These are phyloP conservation scores for Saturnia pavonia DNA, from an alignment of 2,888 invertebrate genomes.

Conservation along the genomic window DNA sequence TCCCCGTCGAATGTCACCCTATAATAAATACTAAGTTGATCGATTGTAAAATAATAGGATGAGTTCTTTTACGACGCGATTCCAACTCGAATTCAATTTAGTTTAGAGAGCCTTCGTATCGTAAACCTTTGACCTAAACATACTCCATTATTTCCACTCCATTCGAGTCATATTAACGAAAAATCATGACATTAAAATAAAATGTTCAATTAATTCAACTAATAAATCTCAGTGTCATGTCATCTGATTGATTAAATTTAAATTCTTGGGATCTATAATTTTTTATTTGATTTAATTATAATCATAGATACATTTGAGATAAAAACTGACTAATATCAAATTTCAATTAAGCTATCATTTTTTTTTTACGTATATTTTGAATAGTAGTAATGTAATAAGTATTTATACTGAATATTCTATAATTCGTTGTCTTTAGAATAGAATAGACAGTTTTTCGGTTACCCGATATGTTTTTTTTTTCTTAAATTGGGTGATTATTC, in stretches of 20 bases:
- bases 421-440: neutral
- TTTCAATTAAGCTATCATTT: conserved; percentile 3
- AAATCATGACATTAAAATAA: conserved; percentile 39
- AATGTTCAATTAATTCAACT: neutral
- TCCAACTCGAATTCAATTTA: conserved; percentile 75
- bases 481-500: too few relatives aligned
- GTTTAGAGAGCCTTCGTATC: conserved; percentile 58
- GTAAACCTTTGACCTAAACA: conserved; percentile 73
- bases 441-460: neutral
- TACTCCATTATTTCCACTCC: conserved; percentile 45
- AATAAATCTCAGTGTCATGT: neutral
- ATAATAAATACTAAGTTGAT: conserved; percentile 39
- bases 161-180: conserved; percentile 47
- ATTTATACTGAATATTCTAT: neutral
- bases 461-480: neutral
- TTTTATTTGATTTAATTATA: conserved; percentile 2
- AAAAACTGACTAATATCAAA: conserved; percentile 2
- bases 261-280: neutral
- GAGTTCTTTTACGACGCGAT: conserved; percentile 71
- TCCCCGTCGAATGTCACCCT: conserved; percentile 18
- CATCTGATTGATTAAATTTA: neutral
- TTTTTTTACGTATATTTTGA: neutral
- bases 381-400: neutral
- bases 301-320: conserved; percentile 1
- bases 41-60: conserved; percentile 58